Evolutionary conservation across 2,113 vertebrate species (phyloP), one percentile per base, ranked within the genome.

Genomic region (Cromileptes altivelis): DNA sequence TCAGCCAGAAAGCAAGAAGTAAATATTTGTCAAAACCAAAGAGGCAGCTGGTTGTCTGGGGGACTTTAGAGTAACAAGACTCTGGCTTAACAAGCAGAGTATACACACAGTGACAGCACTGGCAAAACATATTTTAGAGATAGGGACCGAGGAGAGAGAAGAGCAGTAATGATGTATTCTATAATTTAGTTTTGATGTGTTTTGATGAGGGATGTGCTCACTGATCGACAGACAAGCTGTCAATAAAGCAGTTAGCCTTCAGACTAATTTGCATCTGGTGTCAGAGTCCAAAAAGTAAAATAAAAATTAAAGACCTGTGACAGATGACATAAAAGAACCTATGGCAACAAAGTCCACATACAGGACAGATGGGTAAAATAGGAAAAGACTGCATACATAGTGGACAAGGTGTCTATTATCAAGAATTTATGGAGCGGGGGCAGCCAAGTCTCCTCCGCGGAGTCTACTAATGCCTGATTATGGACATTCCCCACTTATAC

Each of bases 1-100:
- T 77, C 72, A 75, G 82, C 58, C 73, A 78, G 68, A 80, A 69
- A 73, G 72, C 55, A 92, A 89, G 84, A 82, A 86, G 92, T 93
- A 91, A 93, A 94, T 93, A 93, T 94, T 93, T 94, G 91, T 87
- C 87, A 75, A 81, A 89, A 85, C 81, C 83, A 77, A 88, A 92
- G 84, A 82, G 84, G 91, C 91, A 90, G 87, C 82, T 89, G 89
- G 82, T 88, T 82, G 89, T 92, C 88, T 78, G 50, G 84, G 83
- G 79, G 89, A 83, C 74, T 91, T 89, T 17, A 75, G 77, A 84
- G 37, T 71, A 81, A 80, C 81, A 82, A 89, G 73, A 70, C 64
- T 68, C 75, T 67, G 6, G 7, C 69, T 82, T 80, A 81, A 90
- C 63, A 77, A 64, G 76, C 45, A 79, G 25, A 75, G 45, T 62